A percentile compares a stretch with the other conserved stretches of the same genome.
These are phyloP conservation scores for Typhlichthys eigenmanni DNA, from an alignment of 2,797 vertebrate species.

Conservation along the genomic window DNA sequence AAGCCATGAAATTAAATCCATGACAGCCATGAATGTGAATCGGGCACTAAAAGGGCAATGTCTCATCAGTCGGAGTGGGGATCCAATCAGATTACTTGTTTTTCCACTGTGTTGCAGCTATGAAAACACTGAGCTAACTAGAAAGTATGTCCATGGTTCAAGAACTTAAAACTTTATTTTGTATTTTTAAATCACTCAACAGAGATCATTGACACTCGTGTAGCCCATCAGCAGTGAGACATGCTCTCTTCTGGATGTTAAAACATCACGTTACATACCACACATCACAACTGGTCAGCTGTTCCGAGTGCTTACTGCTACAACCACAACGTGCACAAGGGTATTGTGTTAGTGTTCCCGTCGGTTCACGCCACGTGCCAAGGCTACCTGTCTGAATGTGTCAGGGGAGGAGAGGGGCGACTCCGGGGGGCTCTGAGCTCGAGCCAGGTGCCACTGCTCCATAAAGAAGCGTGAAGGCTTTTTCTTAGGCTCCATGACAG, in stretches of 20 bases:
- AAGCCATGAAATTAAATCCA: slow-evolving; percentile 16
- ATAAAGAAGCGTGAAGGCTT: slow-evolving; percentile 86
- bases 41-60: neutral
- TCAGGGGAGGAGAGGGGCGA: slow-evolving; percentile 81
- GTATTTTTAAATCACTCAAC: too few species aligned
- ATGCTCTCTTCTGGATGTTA: slow-evolving; percentile 10
- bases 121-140: too few species aligned
- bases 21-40: slow-evolving; percentile 12
- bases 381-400: slow-evolving; percentile 88
- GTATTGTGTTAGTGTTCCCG: slow-evolving; percentile 35
- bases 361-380: slow-evolving; percentile 21
- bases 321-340: neutral
- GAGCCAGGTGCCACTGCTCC: slow-evolving; percentile 86
- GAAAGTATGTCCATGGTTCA: too few species aligned
- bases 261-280: slow-evolving; percentile 6
- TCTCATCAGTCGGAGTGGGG: slow-evolving; percentile 23
- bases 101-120: neutral
- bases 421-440: slow-evolving; percentile 75
- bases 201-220: too few species aligned
- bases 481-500: slow-evolving; percentile 77
- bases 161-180: too few species aligned
- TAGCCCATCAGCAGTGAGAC: slow-evolving; percentile 16
- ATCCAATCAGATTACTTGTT: slow-evolving; percentile 24
- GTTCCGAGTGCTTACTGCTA: too few species aligned
- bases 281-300: neutral